Evolutionary conservation across 23 tunicate species (phyloP).

Genomic region (Botrylloides violaceus): DNA sequence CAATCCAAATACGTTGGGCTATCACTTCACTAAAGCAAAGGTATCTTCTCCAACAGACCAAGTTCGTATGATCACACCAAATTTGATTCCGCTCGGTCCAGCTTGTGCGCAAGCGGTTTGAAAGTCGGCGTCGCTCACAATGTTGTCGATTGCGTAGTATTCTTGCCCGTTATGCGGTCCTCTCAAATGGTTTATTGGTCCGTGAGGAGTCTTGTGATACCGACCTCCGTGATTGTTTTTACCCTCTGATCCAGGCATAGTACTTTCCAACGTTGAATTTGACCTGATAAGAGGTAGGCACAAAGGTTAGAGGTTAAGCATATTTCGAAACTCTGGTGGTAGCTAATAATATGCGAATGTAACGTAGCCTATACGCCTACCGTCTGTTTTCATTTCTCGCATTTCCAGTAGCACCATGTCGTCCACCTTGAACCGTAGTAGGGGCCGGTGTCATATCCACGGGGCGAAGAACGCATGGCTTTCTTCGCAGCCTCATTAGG

Average conservation of each 20-base stretch:
- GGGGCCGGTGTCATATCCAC: slow-evolving; percentile 57
- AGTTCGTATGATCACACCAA: slow-evolving; percentile 94
- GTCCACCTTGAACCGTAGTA: slow-evolving; percentile 29
- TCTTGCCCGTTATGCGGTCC: slow-evolving; percentile 95
- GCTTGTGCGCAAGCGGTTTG: slow-evolving; percentile 88
- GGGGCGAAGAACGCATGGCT: slow-evolving; percentile 84
- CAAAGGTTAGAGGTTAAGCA: too few species aligned
- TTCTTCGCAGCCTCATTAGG: slow-evolving; percentile 76
- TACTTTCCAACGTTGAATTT: slow-evolving; percentile 19
- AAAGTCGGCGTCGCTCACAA: slow-evolving; percentile 93
- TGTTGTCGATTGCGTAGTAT: slow-evolving; percentile 98
- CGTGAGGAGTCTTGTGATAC: slow-evolving; percentile 84
- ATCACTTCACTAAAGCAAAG: neutral
- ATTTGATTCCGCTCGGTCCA: slow-evolving; percentile 62
- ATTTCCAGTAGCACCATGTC: neutral
- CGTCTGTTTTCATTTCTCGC: neutral
- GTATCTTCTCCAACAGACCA: slow-evolving; percentile 31
- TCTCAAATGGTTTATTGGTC: slow-evolving; percentile 70
- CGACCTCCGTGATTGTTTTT: slow-evolving; percentile 20
- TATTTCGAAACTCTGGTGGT: neutral
- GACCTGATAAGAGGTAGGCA: too few species aligned
- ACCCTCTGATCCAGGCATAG: neutral
- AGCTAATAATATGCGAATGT: neutral
- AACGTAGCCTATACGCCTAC: slow-evolving; percentile 1
- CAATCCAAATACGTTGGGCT: too few species aligned